Evolutionary conservation across 2,113 vertebrate genomes (phyloP).

Genomic region (Pogona vitticeps): DNA sequence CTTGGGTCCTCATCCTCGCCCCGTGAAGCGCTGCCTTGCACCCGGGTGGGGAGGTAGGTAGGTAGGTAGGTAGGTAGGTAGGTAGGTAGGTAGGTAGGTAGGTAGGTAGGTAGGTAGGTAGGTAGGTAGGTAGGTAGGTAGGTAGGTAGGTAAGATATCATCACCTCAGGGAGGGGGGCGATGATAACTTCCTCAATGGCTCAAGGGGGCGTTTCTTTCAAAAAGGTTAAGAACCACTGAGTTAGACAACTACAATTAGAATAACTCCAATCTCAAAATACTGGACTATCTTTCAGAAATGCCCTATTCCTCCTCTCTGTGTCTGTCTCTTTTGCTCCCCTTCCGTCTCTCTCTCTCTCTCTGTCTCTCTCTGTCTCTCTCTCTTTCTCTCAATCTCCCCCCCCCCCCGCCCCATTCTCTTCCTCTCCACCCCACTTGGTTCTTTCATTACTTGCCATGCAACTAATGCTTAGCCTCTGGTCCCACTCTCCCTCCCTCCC

Average conservation of each 20-base stretch:
- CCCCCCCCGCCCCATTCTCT: background rate
- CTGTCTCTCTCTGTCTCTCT: background rate
- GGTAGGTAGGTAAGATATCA: too few species aligned
- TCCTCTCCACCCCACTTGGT: background rate
- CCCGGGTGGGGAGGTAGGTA: too few species aligned
- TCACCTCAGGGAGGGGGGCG: too few species aligned
- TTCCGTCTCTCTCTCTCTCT: background rate
- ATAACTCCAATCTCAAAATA: conserved; percentile 14
- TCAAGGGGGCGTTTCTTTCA: too few species aligned
- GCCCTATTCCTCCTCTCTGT: background rate
- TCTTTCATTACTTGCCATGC: background rate
- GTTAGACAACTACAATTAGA: background rate
- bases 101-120: too few species aligned
- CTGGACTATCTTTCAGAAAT: background rate
- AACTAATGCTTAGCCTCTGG: conserved; percentile 52
- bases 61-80: too few species aligned
- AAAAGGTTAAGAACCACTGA: too few species aligned
- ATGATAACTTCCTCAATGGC: too few species aligned
- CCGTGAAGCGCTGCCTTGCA: too few species aligned
- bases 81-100: too few species aligned
- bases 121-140: too few species aligned
- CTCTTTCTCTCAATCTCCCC: background rate
- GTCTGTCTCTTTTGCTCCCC: background rate
- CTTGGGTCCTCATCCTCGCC: too few species aligned
- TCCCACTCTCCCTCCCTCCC: conserved; percentile 40